Percentiles rank a stretch among this genome's conserved stretches.
These are phyloP conservation scores for Drosophila sproati DNA, from an alignment of 1,140 invertebrate species.

Conservation along the genomic window DNA sequence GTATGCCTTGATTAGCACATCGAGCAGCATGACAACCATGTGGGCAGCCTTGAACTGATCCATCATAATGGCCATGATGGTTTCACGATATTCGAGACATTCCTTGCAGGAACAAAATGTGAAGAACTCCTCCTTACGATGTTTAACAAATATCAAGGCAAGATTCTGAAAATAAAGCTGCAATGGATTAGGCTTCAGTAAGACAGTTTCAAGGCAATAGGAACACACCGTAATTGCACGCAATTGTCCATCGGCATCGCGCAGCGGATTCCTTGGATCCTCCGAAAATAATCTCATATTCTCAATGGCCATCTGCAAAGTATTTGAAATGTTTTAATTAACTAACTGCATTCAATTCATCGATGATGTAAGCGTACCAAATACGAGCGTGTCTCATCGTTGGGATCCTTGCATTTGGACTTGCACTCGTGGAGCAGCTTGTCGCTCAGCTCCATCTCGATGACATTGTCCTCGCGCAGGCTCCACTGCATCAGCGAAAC, in stretches of 20 bases:
- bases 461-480: constrained; percentile 75
- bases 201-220: constrained; percentile 7
- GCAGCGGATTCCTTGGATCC: constrained; percentile 71
- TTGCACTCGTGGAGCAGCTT: constrained; percentile 70
- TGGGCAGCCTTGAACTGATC: constrained; percentile 83
- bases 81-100: constrained; percentile 83
- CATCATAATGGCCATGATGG: constrained; percentile 81
- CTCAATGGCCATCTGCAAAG: constrained; percentile 68
- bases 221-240: constrained; percentile 77
- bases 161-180: constrained; percentile 81
- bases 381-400: constrained; percentile 72
- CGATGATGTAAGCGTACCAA: constrained; percentile 43
- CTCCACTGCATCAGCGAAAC: constrained; percentile 77
- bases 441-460: constrained; percentile 73
- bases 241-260: constrained; percentile 69
- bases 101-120: constrained; percentile 84
- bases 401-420: constrained; percentile 54
- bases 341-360: not conserved
- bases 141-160: constrained; percentile 82
- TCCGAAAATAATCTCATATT: constrained; percentile 74
- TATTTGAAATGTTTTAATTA: not conserved
- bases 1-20: constrained; percentile 81
- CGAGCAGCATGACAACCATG: constrained; percentile 81
- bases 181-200: constrained; percentile 65
- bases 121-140: constrained; percentile 76